Evolutionary conservation across 2,113 vertebrate species (phyloP), one percentile per base, ranked within the genome.

Genomic region (Alethe castanea): DNA sequence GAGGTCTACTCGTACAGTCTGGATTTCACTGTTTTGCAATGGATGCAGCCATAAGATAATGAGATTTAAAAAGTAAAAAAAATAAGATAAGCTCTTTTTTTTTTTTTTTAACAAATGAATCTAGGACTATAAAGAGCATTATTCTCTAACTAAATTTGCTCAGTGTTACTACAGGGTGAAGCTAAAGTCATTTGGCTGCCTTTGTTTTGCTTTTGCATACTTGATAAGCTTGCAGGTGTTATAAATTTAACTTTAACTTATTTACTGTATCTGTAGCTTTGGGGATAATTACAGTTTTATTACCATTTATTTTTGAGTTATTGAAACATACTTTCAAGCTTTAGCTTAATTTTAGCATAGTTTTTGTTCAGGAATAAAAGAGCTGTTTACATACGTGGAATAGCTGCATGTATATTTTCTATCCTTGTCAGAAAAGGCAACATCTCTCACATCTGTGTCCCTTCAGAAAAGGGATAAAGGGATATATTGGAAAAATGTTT

Each of bases 221-320:
- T 84, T 94, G 89, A 84, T 80, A 82, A 7, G 56, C 62, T 94
- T 86, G 82, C 67, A 96, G 87, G 90, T 95, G 65, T 84, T 82
- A 89, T 71, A 95, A 90, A 96, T 95, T 87, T 88, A 90, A 94
- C 93, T 83, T 93, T 86, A 95, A 94, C 89, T 95, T 86, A 95
- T 94, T 94, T 94, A 94, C 81, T 53, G 57, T 59, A 85, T 88
- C 81, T 88, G 59, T 77, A 91, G 92, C 91, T 94, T 89, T 88
- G 76, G 79, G 92, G 87, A 87, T 72, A 95, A 92, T 95, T 93
- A 86, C 64, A 92, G 64, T 36, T 87, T 90, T 92, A 93, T 85
- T 90, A 82, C 64, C 89, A 92, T 94, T 94, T 92, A 89, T 87
- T 92, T 84, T 77, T 72, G 73, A 92, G 85, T 91, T 94, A 95